Evolutionary conservation across 2,797 vertebrate genomes (phyloP).

Genomic region (Danionella dracula): DNA sequence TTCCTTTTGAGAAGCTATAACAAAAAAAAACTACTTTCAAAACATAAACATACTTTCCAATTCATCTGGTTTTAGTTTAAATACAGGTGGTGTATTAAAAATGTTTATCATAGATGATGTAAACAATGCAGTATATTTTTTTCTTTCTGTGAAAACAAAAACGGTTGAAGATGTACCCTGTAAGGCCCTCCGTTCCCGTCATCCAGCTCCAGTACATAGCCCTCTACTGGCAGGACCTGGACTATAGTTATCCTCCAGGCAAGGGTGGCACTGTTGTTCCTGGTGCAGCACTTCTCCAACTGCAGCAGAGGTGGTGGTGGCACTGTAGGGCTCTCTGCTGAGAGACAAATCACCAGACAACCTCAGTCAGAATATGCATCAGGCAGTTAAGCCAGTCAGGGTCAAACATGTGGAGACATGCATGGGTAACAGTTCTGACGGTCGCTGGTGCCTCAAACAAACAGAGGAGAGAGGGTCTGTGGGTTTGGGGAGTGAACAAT

Average conservation of each 20-base stretch:
- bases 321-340: slow-evolving; percentile 71
- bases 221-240: slow-evolving; percentile 78
- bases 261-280: slow-evolving; percentile 94
- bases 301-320: slow-evolving; percentile 86
- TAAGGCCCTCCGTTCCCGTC: slow-evolving; percentile 94
- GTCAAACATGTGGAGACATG: slow-evolving; percentile 15
- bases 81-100: no score
- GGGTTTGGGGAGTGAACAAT: slow-evolving; percentile 29
- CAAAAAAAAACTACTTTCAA: no score
- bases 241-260: slow-evolving; percentile 87
- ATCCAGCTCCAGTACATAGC: slow-evolving; percentile 94
- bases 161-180: slow-evolving; percentile 68
- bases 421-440: slow-evolving; percentile 26
- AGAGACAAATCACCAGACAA: slow-evolving; percentile 15
- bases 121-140: no score
- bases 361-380: not conserved
- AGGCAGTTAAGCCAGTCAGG: not conserved
- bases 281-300: slow-evolving; percentile 93
- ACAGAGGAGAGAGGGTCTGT: slow-evolving; percentile 6
- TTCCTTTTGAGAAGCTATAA: no score
- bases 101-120: no score
- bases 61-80: no score
- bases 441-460: slow-evolving; percentile 1
- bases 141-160: not conserved
- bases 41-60: no score